Evolutionary conservation across 2,797 vertebrate genomes (phyloP), one percentile per base, ranked within the genome.

Genomic region (Notolepis coatsorum): DNA sequence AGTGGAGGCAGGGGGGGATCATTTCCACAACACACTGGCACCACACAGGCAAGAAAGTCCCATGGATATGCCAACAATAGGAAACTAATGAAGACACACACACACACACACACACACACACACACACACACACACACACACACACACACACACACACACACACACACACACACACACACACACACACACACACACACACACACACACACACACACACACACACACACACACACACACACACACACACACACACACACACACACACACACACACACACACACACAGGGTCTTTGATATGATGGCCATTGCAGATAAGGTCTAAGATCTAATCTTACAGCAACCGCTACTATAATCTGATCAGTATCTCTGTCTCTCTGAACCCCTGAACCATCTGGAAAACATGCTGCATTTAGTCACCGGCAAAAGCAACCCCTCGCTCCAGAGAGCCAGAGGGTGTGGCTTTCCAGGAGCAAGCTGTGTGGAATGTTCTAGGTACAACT

Each of bases 21-120:
- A 42, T 71, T 39, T 84, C 52, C 67, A 87, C n/a, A 78, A 86
- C 68, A 59, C 63, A 43, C 52, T 17, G 25, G 23, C 58, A 61
- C n/a, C n/a, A 57, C 61, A 0, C 71, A 65, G 75, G 69, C 71
- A 71, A 82, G 31, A 77, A 75, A 77, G 61, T 76, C 79, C 63
- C 68, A 38, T 7, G 15, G 48, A 17, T 13, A 55, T 63, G 61
- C 60, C 48, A 35, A 23, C 57, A 27, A 25, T 10, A 54, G 25
- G 60, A 3, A 52, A 38, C 41, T 46, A 30, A n/a, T 59, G 24
- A 54, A 10, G 7, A 30, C 25, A 21, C 8, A 21, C 13, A 9
- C 27, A 53, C 13, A 51, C 13, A 35, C 21, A 25, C 17, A 53
- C 15, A 13, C n/a, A n/a, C n/a, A n/a, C n/a, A n/a, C n/a, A n/a